Conservation (phyloP, 1,140 invertebrate species). For the Hermetia illucens region DNA sequence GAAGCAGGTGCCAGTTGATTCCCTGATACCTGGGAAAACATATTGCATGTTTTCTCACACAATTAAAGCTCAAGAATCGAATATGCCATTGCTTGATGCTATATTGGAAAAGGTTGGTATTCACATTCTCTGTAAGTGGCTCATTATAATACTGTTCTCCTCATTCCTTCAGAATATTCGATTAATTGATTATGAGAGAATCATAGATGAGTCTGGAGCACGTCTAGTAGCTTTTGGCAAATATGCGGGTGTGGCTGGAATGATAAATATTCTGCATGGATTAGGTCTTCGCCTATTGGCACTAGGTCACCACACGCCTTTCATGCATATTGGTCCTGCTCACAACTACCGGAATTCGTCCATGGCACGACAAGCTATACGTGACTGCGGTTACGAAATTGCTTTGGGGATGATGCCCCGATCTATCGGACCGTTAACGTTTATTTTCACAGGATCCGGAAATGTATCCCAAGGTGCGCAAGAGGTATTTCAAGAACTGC, state of each 20-base stretch:
- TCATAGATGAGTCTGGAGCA: conserved; percentile 78
- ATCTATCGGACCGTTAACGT: conserved; percentile 92
- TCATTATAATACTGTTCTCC: too few relatives aligned
- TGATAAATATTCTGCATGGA: conserved; percentile 97
- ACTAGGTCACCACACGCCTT: conserved; percentile 95
- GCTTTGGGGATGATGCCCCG: conserved; percentile 94
- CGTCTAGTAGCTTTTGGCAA: conserved; percentile 97
- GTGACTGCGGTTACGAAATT: conserved; percentile 97
- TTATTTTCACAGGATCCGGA: conserved; percentile 93
- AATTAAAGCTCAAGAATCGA: conserved; percentile 96
- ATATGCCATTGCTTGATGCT: conserved; percentile 94
- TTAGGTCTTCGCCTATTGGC: conserved; percentile 86
- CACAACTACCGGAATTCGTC: conserved; percentile 97
- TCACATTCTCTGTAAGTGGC: not conserved
- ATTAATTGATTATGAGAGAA: conserved; percentile 93
- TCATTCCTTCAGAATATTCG: conserved; percentile 75
- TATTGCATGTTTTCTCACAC: conserved; percentile 99
- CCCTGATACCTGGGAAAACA: conserved; percentile 86
- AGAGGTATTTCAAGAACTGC: conserved; percentile 94
- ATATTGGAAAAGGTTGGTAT: conserved; percentile 71
- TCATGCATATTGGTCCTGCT: conserved; percentile 97
- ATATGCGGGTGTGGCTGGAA: conserved; percentile 93
- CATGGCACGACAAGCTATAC: conserved; percentile 91
- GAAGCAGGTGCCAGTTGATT: conserved; percentile 92
- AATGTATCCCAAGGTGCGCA: conserved; percentile 81